Evolutionary conservation across 2,113 vertebrate species (phyloP).

Genomic region (Petromus typicus): DNA sequence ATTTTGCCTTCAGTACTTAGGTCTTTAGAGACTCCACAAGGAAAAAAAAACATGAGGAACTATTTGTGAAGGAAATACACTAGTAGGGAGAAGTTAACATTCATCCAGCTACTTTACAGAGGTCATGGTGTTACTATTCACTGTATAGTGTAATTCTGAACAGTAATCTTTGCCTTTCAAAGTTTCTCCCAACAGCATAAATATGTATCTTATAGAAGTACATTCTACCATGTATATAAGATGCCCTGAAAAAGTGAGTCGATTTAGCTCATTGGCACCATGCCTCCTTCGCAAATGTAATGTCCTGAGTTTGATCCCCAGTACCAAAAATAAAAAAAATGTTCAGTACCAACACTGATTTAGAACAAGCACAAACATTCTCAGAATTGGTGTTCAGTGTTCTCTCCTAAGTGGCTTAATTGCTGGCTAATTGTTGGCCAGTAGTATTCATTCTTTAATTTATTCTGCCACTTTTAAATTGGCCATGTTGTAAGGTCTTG

Average conservation of each 20-base stretch:
- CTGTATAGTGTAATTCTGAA: neutral
- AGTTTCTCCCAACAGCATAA: neutral
- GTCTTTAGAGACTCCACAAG: neutral
- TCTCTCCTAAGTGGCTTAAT: neutral
- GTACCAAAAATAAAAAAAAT: neutral
- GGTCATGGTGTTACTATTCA: neutral
- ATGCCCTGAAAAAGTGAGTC: neutral
- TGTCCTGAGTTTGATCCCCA: no score
- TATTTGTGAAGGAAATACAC: neutral
- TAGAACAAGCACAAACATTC: slow-evolving; percentile 24
- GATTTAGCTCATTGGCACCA: no score
- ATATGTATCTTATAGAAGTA: neutral
- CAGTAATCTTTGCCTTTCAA: slow-evolving; percentile 27
- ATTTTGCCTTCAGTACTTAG: neutral
- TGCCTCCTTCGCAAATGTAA: no score
- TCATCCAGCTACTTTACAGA: neutral
- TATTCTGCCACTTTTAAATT: slow-evolving; percentile 22
- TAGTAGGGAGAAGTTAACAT: neutral
- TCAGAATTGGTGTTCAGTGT: slow-evolving; percentile 15
- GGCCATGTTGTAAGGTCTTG: neutral
- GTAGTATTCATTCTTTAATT: neutral
- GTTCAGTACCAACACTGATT: neutral
- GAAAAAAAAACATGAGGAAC: neutral
- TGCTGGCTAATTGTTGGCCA: neutral
- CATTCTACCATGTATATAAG: neutral